phyloP scores from a whole-genome alignment of 1,140 invertebrate genomes.

The Ylistrum balloti region DNA sequence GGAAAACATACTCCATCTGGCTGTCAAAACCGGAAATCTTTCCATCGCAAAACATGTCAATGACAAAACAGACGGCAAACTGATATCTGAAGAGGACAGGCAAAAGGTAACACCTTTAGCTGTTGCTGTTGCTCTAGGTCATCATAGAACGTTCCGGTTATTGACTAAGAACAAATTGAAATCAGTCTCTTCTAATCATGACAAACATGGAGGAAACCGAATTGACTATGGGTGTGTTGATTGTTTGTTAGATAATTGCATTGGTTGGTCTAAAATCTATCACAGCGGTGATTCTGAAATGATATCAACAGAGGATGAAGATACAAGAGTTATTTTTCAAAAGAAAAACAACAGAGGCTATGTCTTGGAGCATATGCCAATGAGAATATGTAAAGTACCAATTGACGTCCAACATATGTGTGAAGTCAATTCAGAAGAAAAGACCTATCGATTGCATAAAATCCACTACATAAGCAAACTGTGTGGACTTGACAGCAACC shows the following conservation, averaged over 20 bases:
- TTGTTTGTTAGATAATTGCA: constrained; percentile 49
- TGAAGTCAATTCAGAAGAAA: background rate
- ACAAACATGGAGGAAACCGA: background rate
- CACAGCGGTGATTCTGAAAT: background rate
- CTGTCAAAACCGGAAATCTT: constrained; percentile 21
- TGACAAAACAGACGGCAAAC: background rate
- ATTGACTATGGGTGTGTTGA: constrained; percentile 41
- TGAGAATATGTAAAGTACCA: background rate
- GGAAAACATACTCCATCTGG: constrained; percentile 53
- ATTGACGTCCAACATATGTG: background rate
- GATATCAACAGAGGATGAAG: background rate
- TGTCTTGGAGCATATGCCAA: background rate
- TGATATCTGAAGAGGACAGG: constrained; percentile 41
- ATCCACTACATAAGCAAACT: background rate
- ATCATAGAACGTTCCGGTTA: background rate
- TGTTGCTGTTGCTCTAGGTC: constrained; percentile 43
- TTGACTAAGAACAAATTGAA: background rate
- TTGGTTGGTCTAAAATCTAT: constrained; percentile 54
- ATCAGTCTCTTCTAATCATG: background rate
- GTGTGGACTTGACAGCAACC: background rate
- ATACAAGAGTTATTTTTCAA: background rate
- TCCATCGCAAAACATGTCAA: background rate
- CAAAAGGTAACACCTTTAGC: constrained; percentile 28
- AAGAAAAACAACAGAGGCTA: constrained; percentile 29
- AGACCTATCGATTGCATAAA: background rate